Evolutionary conservation across 2,113 vertebrate genomes (phyloP).

Genomic region (Cryptomyrus ogoouensis): DNA sequence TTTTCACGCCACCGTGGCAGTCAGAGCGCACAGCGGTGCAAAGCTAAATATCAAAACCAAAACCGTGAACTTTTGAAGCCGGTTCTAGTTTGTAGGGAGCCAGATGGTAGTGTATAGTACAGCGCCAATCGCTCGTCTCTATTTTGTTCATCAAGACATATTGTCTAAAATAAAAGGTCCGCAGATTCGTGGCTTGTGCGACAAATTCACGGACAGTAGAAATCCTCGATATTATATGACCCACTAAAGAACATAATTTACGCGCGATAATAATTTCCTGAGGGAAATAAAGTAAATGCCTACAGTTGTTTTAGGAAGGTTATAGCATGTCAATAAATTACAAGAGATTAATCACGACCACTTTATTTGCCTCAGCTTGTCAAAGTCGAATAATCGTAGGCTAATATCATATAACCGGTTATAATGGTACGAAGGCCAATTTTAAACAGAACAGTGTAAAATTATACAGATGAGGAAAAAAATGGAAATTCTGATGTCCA

Average conservation of each 20-base stretch:
- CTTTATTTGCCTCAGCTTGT: not conserved
- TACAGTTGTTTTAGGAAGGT: not conserved
- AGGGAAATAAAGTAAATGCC: slow-evolving; percentile 57
- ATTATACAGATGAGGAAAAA: not conserved
- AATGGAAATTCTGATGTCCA: not conserved
- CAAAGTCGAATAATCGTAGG: not conserved
- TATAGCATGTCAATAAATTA: not conserved
- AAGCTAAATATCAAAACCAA: not conserved
- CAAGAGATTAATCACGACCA: not conserved
- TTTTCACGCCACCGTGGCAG: slow-evolving; percentile 49
- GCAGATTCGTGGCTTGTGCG: slow-evolving; percentile 21
- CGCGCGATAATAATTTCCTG: slow-evolving; percentile 47
- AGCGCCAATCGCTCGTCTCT: not conserved
- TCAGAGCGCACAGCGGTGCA: not conserved
- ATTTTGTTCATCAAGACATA: slow-evolving; percentile 16
- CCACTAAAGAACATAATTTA: slow-evolving; percentile 31
- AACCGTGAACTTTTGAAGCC: not conserved
- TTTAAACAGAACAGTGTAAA: not conserved
- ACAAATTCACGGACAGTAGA: slow-evolving; percentile 23
- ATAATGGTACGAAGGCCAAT: not conserved
- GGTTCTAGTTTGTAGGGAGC: not conserved
- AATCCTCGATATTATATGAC: slow-evolving; percentile 23
- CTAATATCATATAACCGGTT: not conserved
- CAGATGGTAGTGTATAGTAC: not conserved
- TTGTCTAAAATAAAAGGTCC: not conserved